Percentiles rank a stretch among this genome's conserved stretches.
Evolutionary conservation across 2,888 invertebrate species (phyloP).

Genomic region (Scaptomyza reducta): DNA sequence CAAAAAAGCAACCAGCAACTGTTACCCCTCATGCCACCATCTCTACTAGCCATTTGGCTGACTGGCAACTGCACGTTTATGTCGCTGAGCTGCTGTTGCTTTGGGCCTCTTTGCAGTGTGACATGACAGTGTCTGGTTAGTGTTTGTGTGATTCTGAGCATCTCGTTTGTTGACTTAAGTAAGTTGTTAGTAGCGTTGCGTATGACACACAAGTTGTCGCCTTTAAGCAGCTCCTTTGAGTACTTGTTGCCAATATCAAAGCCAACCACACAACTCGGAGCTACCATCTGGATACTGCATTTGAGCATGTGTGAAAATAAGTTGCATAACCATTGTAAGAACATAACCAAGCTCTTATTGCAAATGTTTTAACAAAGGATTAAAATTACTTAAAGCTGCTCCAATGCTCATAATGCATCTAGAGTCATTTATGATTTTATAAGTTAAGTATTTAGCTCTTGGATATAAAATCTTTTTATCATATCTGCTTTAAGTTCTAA

Average conservation of each 20-base stretch:
- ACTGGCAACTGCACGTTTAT: conserved; percentile 61
- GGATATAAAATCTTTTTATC: too few species aligned
- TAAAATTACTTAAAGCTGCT: background rate
- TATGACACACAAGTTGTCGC: conserved; percentile 75
- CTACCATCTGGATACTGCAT: background rate
- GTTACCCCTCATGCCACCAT: background rate
- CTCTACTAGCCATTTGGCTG: conserved; percentile 19
- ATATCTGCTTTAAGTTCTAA: too few species aligned
- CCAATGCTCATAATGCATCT: background rate
- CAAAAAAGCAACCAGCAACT: conserved; percentile 34
- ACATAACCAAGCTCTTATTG: conserved; percentile 4
- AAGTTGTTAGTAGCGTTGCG: conserved; percentile 70
- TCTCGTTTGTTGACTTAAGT: conserved; percentile 63
- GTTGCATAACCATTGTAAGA: conserved; percentile 15
- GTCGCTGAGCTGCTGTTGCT: conserved; percentile 52
- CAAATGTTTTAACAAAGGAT: background rate
- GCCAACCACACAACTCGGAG: conserved; percentile 21
- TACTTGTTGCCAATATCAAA: conserved; percentile 57
- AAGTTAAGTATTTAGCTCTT: too few species aligned
- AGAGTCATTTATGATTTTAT: too few species aligned
- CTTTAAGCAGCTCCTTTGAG: conserved; percentile 63
- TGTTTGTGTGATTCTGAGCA: conserved; percentile 14
- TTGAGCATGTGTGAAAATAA: background rate
- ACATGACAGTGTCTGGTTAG: conserved; percentile 52
- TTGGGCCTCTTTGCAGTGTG: conserved; percentile 71